Percentiles rank a stretch among this genome's conserved stretches.
These are phyloP conservation scores for Chymomyza caudatula DNA, from an alignment of 2,888 invertebrate genomes.

Conservation along the genomic window DNA sequence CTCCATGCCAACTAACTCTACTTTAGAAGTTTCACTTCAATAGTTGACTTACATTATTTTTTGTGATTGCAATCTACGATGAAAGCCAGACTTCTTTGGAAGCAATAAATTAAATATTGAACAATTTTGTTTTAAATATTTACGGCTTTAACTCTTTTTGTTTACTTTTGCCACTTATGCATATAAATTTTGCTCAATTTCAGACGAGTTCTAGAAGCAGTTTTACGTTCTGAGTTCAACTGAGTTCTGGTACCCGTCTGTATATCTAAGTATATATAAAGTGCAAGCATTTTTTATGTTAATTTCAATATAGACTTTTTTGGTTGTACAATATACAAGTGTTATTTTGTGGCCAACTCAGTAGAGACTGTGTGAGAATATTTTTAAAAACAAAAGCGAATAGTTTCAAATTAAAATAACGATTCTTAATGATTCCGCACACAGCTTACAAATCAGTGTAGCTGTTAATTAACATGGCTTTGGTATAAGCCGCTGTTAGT, in stretches of 20 bases:
- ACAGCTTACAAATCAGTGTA: not conserved
- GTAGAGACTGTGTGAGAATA: not conserved
- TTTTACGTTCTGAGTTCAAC: not conserved
- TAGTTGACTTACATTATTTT: not conserved
- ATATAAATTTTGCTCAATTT: not conserved
- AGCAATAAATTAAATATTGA: not conserved
- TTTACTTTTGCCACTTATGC: not conserved
- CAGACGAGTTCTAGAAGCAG: not conserved
- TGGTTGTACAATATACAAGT: not conserved
- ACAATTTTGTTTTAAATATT: not conserved
- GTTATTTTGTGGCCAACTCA: not conserved
- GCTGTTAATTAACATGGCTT: not conserved
- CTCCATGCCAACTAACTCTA: too few relatives aligned
- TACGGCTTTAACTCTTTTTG: not conserved
- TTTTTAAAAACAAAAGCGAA: not conserved
- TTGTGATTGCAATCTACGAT: not conserved
- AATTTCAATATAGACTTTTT: not conserved
- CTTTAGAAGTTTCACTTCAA: not conserved
- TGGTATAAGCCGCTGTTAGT: not conserved
- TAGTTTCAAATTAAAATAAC: not conserved
- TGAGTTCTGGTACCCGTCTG: not conserved
- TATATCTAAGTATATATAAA: slow-evolving; percentile 36
- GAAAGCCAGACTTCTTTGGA: not conserved
- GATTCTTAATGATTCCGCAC: not conserved
- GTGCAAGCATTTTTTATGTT: slow-evolving; percentile 34